These are phyloP conservation scores for Buteo buteo DNA, from an alignment of 2,113 vertebrate genomes.

Conservation along the genomic window DNA sequence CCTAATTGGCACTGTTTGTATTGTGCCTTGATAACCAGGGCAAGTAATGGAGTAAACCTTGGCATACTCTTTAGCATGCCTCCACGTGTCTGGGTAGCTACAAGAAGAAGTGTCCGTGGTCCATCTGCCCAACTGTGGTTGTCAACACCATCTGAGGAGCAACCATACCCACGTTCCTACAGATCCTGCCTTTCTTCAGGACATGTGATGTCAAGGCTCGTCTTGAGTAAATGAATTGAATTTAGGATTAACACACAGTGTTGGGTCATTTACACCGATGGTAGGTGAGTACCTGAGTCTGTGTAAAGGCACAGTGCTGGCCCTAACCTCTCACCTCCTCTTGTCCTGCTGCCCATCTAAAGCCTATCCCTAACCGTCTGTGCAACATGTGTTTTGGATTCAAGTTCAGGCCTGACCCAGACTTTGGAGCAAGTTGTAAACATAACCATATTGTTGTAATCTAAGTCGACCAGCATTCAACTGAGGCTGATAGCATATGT, in stretches of 20 bases:
- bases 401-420: not conserved
- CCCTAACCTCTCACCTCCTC: not conserved
- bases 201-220: not conserved
- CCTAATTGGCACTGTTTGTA: not conserved
- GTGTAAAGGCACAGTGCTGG: not conserved
- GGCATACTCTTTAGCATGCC: not conserved
- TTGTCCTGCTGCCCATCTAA: not conserved
- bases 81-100: not conserved
- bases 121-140: not conserved
- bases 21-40: not conserved
- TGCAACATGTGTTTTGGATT: not conserved
- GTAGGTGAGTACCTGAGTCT: not conserved
- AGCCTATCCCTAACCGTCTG: not conserved
- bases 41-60: not conserved
- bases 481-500: not conserved
- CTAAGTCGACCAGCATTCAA: not conserved
- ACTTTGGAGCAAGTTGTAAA: not conserved
- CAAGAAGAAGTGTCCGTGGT: not conserved
- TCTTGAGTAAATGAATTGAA: not conserved
- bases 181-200: not conserved
- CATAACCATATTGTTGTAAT: not conserved
- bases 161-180: not conserved
- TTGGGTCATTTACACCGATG: fast-evolving
- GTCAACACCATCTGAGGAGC: not conserved
- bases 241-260: not conserved